Base-by-base conservation (phyloP, 1,140 invertebrate genomes). In the Apolygus lucorum region DNA sequence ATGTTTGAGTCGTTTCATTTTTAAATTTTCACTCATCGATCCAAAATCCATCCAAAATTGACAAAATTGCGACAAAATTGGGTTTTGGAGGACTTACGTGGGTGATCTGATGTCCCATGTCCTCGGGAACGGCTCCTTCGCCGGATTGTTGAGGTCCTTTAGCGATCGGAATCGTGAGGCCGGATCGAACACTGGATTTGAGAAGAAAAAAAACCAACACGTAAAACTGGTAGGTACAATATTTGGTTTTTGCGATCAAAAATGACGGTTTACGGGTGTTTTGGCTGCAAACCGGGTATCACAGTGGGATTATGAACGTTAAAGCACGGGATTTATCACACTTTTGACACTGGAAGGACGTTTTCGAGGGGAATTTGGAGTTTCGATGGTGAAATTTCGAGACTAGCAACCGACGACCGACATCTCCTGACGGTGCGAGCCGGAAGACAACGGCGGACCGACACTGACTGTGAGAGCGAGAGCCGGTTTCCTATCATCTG, bases 91-190 rank as follows among this genome's bases (percentile, higher is more conserved):
- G 2, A 59, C 81, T 82, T 75, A 83, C 83, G 73, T 83, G 79
- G 74, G 81, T 80, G 71, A 78, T 79, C 73, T 83, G 83, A 74
- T 84, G 83, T 75, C 83, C 83, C 82, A 84, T 84, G 24, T 72
- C 71, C 68, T 73, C 74, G 2, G 74, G 74, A 74, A 75, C 78
- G 73, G 78, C 79, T 76, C 76, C 78, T 14, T 65, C 63, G 28
- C 69, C 72, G 67, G 64, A 62, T 49, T 64, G 42, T 22, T 70
- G 69, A 2, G 28, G 28, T 70, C 63, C 69, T 72, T 76, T 75
- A 52, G 77, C 77, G 76, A 78, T 76, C 68, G 77, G 78, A 78
- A 78, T 74, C 22, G 24, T 74, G 67, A 70, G 63, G 73, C 73
- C 73, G 73, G 69, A 66, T 29, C 52, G 67, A 71, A 49, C 11